phyloP scores from a whole-genome alignment of 2,888 invertebrate genomes.

The Pterostichus madidus region DNA sequence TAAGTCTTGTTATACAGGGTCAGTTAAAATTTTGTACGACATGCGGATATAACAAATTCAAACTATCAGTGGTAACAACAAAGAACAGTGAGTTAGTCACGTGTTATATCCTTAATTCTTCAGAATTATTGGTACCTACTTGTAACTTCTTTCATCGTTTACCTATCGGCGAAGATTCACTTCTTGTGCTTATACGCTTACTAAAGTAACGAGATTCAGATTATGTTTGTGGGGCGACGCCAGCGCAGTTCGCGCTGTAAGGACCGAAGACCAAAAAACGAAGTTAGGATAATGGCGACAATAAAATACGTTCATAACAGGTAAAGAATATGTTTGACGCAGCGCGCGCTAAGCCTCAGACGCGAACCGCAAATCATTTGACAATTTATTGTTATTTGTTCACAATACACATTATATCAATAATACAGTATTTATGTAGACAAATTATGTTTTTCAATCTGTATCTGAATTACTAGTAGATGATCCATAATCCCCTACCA shows the following conservation, averaged over 20 bases:
- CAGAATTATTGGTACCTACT: slow-evolving; percentile 29
- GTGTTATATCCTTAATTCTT: slow-evolving; percentile 31
- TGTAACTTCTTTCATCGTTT: slow-evolving; percentile 50
- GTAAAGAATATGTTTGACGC: slow-evolving; percentile 33
- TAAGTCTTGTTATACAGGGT: slow-evolving; percentile 59
- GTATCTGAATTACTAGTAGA: slow-evolving; percentile 72
- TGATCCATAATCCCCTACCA: slow-evolving; percentile 74
- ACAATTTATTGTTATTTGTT: slow-evolving; percentile 64
- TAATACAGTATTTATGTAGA: slow-evolving; percentile 64
- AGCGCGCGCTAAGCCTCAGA: slow-evolving; percentile 34
- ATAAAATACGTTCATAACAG: slow-evolving; percentile 48
- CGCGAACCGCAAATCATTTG: slow-evolving; percentile 34
- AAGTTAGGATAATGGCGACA: slow-evolving; percentile 47
- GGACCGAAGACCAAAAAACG: slow-evolving; percentile 12
- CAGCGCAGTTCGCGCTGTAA: slow-evolving; percentile 7
- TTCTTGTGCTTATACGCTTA: slow-evolving; percentile 61
- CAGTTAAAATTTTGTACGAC: slow-evolving; percentile 53
- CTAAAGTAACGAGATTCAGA: slow-evolving; percentile 31
- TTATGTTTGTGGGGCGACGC: slow-evolving; percentile 24
- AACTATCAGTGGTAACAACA: slow-evolving; percentile 22
- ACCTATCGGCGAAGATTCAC: slow-evolving; percentile 49
- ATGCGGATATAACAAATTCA: slow-evolving; percentile 36
- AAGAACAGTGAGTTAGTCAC: slow-evolving; percentile 11
- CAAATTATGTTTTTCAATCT: slow-evolving; percentile 48
- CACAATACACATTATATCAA: slow-evolving; percentile 61